Evolutionary conservation across 2,888 invertebrate genomes (phyloP).

Genomic region (Galeruca laticollis): DNA sequence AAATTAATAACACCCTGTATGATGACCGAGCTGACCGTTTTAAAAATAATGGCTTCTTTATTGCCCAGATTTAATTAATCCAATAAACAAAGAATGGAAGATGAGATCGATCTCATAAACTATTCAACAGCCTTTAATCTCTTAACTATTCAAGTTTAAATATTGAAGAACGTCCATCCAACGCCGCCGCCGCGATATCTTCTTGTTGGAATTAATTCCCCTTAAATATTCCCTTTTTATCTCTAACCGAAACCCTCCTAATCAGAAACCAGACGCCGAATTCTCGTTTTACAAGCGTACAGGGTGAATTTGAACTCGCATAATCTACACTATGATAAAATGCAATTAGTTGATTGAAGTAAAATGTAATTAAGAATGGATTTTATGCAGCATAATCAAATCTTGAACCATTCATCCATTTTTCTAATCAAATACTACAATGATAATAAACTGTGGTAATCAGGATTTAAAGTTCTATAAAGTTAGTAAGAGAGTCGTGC

Average conservation of each 20-base stretch:
- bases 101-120: conserved; percentile 29
- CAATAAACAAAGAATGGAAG: conserved; percentile 36
- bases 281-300: conserved; percentile 8
- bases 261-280: conserved; percentile 21
- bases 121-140: conserved; percentile 31
- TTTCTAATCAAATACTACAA: no score
- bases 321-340: background rate
- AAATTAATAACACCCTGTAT: conserved; percentile 9
- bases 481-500: no score
- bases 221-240: conserved; percentile 35
- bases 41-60: conserved; percentile 32
- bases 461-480: no score
- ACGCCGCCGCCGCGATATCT: conserved; percentile 26
- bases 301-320: conserved; percentile 13
- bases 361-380: no score
- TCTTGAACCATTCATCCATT: no score
- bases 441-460: no score
- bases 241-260: conserved; percentile 23
- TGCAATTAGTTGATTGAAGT: no score
- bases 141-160: conserved; percentile 26
- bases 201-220: conserved; percentile 30
- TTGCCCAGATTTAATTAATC: conserved; percentile 36
- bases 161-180: conserved; percentile 19
- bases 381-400: no score
- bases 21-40: conserved; percentile 17